Conservation (phyloP, 2,113 vertebrate genomes). For the Melospiza georgiana region DNA sequence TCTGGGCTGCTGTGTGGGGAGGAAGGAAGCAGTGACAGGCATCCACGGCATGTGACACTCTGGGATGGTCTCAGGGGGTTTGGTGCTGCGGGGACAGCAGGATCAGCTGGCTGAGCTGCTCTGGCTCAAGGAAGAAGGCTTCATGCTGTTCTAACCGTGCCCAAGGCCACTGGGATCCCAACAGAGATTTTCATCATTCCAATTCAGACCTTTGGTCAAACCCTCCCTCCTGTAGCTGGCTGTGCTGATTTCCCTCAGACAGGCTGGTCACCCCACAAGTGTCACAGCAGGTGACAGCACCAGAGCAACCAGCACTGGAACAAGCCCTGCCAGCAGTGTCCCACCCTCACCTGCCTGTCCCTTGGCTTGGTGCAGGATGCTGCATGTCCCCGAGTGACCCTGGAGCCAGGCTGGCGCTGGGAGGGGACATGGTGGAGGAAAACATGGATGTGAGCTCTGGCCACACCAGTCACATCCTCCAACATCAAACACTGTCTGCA, state of each 20-base stretch:
- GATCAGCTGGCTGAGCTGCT: background rate
- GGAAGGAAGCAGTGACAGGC: background rate
- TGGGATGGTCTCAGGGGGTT: background rate
- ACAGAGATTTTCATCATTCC: background rate
- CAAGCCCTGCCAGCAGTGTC: background rate
- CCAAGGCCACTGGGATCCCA: background rate
- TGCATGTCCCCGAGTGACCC: background rate
- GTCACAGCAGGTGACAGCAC: background rate
- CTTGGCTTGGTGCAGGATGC: background rate
- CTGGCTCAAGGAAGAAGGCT: background rate
- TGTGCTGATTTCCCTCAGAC: background rate
- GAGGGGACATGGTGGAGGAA: background rate
- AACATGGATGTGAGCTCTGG: background rate
- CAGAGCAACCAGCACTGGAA: background rate
- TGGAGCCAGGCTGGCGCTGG: background rate
- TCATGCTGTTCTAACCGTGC: background rate
- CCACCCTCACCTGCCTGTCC: background rate
- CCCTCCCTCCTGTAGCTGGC: background rate
- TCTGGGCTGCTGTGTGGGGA: background rate
- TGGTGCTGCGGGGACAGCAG: background rate
- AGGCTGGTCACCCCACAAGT: rapidly evolving
- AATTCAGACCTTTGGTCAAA: background rate
- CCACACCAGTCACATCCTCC: background rate
- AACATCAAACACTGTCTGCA: background rate
- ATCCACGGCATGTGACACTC: background rate